Conservation (phyloP, 2,797 vertebrate genomes). For the Chanos chanos region DNA sequence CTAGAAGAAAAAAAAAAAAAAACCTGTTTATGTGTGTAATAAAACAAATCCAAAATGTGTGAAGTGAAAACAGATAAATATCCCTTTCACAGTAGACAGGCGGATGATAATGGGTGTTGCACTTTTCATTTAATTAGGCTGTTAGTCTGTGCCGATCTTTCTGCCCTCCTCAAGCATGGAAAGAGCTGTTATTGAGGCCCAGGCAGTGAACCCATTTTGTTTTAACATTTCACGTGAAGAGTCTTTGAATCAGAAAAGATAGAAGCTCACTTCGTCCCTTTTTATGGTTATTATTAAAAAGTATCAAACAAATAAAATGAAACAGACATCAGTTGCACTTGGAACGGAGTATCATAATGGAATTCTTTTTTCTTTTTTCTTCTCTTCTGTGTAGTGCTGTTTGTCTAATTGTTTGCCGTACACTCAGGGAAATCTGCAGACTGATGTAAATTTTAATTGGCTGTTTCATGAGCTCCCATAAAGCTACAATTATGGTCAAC, state of each 20-base stretch:
- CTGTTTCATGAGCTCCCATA: constrained; percentile 8
- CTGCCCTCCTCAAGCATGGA: constrained; percentile 19
- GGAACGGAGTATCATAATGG: constrained; percentile 40
- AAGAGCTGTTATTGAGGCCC: not conserved
- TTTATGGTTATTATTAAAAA: not conserved
- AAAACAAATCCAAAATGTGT: not conserved
- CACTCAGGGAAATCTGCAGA: constrained; percentile 24
- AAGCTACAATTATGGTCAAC: constrained; percentile 11
- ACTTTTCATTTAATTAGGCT: constrained; percentile 19
- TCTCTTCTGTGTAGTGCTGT: constrained; percentile 2
- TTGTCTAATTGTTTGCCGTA: not conserved
- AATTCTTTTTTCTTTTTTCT: constrained; percentile 30
- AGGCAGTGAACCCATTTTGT: not conserved
- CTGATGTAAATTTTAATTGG: constrained; percentile 20
- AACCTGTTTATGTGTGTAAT: constrained; percentile 16
- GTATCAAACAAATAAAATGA: no score
- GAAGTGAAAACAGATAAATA: constrained; percentile 17
- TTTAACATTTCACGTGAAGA: not conserved
- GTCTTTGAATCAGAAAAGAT: not conserved
- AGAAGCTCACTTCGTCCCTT: not conserved
- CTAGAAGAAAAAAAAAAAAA: not conserved
- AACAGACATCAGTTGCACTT: constrained; percentile 37
- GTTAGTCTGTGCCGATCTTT: not conserved
- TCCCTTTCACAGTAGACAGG: not conserved
- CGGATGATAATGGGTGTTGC: constrained; percentile 5